These are phyloP conservation scores for Drosophila arawakana DNA, from an alignment of 1,140 invertebrate species.

Conservation along the genomic window DNA sequence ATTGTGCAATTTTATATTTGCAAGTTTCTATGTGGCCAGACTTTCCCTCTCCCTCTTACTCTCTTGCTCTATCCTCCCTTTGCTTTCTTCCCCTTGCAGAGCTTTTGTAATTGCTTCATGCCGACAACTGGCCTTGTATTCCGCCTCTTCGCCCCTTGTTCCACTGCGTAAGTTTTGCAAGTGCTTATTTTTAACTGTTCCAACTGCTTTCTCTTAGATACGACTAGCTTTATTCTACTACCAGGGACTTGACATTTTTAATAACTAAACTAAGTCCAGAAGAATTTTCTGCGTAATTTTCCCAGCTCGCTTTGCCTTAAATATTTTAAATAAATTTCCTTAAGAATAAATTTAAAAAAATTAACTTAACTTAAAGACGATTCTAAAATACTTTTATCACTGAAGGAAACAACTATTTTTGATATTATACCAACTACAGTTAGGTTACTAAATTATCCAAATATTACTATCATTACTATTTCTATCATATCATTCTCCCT, in stretches of 20 bases:
- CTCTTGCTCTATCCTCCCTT: neutral
- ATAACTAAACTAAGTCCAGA: neutral
- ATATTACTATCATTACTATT: too few species aligned
- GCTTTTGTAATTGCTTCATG: conserved; percentile 72
- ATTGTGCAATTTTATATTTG: conserved; percentile 83
- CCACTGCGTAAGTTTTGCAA: conserved; percentile 59
- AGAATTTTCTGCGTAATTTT: neutral
- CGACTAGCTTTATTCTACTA: neutral
- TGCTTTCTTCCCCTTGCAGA: conserved; percentile 2
- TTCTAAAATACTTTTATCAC: too few species aligned
- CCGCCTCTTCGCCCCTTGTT: neutral
- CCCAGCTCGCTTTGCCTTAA: neutral
- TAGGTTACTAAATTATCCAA: too few species aligned
- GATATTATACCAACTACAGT: too few species aligned
- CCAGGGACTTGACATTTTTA: conserved; percentile 8
- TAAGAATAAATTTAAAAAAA: too few species aligned
- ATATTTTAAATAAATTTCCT: too few species aligned
- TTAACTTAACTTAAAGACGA: neutral
- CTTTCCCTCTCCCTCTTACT: conserved; percentile 8
- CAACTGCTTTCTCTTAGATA: conserved; percentile 35
- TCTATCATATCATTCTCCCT: neutral
- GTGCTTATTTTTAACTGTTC: conserved; percentile 57
- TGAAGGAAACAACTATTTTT: too few species aligned
- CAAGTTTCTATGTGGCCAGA: conserved; percentile 72
- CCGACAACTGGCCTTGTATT: conserved; percentile 53